phyloP scores from a whole-genome alignment of 2,888 invertebrate species.

The Ichneumoninae sp. region DNA sequence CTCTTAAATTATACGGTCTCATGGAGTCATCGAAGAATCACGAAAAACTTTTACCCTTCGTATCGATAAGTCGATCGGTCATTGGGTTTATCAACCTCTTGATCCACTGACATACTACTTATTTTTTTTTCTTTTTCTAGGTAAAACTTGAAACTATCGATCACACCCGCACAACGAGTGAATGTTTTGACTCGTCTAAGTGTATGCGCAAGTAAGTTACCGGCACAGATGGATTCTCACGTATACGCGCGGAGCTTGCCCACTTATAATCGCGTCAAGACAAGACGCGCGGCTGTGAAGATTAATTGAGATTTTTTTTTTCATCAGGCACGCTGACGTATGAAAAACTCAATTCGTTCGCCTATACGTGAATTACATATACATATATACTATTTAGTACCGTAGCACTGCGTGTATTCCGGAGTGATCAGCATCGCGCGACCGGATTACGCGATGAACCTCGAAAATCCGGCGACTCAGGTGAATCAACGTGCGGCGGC shows the following conservation, averaged over 20 bases:
- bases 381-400: too few relatives aligned
- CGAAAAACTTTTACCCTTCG: constrained; percentile 24
- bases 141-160: constrained; percentile 60
- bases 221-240: constrained; percentile 43
- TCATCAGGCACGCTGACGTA: too few relatives aligned
- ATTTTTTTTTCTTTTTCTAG: constrained; percentile 18
- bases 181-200: constrained; percentile 58
- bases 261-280: constrained; percentile 39
- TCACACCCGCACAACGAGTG: constrained; percentile 15
- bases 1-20: neutral
- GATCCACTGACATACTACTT: constrained; percentile 60
- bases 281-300: neutral
- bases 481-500: constrained; percentile 47
- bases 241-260: constrained; percentile 16
- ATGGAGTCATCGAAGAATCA: constrained; percentile 7
- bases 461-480: constrained; percentile 22
- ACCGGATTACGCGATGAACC: constrained; percentile 40
- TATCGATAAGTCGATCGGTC: constrained; percentile 50
- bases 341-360: too few relatives aligned
- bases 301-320: neutral
- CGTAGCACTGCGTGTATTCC: neutral
- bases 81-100: constrained; percentile 51
- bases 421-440: constrained; percentile 36
- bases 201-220: constrained; percentile 44
- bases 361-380: too few relatives aligned